phyloP scores from a whole-genome alignment of 2,888 invertebrate species.

The Sinohyriopsis cumingii region DNA sequence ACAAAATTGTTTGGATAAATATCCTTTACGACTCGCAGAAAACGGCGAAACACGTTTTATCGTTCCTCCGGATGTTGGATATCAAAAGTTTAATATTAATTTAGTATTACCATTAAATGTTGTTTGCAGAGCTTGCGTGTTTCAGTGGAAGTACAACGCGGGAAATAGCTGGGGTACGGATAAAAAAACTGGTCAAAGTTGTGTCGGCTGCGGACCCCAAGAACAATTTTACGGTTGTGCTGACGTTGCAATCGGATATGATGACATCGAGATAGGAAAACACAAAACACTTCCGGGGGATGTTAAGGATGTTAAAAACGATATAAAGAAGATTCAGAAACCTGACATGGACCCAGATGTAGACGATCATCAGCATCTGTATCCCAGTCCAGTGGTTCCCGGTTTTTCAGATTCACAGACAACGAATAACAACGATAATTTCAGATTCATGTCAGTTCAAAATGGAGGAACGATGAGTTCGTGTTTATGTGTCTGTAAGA shows the following conservation, averaged over 20 bases:
- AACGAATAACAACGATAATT: slow-evolving; percentile 9
- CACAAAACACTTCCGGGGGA: slow-evolving; percentile 37
- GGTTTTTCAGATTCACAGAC: slow-evolving; percentile 18
- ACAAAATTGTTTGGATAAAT: slow-evolving; percentile 62
- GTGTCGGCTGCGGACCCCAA: slow-evolving; percentile 60
- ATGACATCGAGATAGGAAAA: slow-evolving; percentile 34
- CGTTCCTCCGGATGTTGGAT: slow-evolving; percentile 36
- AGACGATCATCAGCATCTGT: neutral
- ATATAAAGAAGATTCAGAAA: slow-evolving; percentile 11
- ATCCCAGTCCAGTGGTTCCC: slow-evolving; percentile 11
- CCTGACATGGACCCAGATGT: neutral
- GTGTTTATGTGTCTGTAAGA: slow-evolving; percentile 40
- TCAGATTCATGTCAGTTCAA: slow-evolving; percentile 36
- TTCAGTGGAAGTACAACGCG: slow-evolving; percentile 64
- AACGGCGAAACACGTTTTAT: slow-evolving; percentile 34
- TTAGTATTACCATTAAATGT: slow-evolving; percentile 48
- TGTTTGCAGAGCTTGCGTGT: slow-evolving; percentile 52
- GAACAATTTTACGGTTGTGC: slow-evolving; percentile 65
- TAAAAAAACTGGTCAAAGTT: slow-evolving; percentile 35
- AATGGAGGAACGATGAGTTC: slow-evolving; percentile 32
- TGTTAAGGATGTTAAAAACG: slow-evolving; percentile 17
- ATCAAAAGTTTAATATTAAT: slow-evolving; percentile 39
- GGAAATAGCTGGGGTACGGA: slow-evolving; percentile 63
- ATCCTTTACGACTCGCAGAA: slow-evolving; percentile 38
- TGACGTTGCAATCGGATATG: slow-evolving; percentile 59